Evolutionary conservation across 2,888 invertebrate genomes (phyloP), one percentile per base, ranked within the genome.

Genomic region (Lycophotia porphyrea): DNA sequence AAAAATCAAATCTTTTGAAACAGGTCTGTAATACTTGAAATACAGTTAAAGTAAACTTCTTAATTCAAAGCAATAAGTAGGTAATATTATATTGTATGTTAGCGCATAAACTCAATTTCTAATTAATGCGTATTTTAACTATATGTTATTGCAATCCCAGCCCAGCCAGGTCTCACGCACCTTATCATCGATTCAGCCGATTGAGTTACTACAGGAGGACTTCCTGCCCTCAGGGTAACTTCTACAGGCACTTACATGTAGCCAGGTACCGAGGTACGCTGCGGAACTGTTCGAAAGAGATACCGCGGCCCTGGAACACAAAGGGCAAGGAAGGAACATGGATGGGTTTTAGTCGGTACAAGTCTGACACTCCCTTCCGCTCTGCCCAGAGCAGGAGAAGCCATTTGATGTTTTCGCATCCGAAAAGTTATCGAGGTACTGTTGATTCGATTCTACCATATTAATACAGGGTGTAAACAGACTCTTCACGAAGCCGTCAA

Each of bases 161-260:
- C 21, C 24, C 5, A 9, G 21, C 47, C 21, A 9, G 27, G 34
- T 52, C 24, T 42, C n/a, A 36, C 31, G 34, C 47, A 75, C 47
- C 47, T 70, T 80, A 80, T 71, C 67, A 75, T 80, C 61, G 61
- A 75, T 71, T 55, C 66, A 58, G 70, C 15, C 70, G 67, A 80
- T 70, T 80, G 42, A 66, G 80, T 75, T 80, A 74, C 31, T 63
- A 18, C n/a, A 67, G 27, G 24, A 67, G 55, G 15, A 24, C 75
- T 63, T 80, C 70, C 75, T 67, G 80, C 47, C 75, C 70, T 5
- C 7, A 24, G 80, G 81, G 60, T 18, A 27, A n/a, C 31, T 36
- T 44, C 42, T 18, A 66, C 47, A 39, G 11, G 27, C 36, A 39
- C 36, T 58, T 63, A 15, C n/a, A 21, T 13, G 24, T 34, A 21